Percentiles rank a stretch among this genome's conserved stretches.
phyloP scores from a whole-genome alignment of 2,888 invertebrate genomes.

The Plebejus anna region DNA sequence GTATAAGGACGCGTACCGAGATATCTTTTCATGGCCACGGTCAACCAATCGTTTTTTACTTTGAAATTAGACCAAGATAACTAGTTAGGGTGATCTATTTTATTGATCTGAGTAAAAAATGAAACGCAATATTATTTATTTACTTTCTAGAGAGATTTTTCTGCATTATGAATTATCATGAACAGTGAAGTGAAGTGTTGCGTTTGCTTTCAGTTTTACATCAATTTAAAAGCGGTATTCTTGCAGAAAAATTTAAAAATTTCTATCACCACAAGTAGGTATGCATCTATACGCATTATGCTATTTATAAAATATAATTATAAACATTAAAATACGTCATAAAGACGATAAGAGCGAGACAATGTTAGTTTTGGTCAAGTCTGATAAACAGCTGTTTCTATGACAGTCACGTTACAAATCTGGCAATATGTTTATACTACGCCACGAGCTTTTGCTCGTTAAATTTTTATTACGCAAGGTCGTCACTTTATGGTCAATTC shows the following conservation, averaged over 20 bases:
- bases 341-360: constrained; percentile 15
- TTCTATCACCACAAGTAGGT: background rate
- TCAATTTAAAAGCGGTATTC: background rate
- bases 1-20: constrained; percentile 36
- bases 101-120: background rate
- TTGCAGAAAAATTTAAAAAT: background rate
- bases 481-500: constrained; percentile 80
- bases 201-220: background rate
- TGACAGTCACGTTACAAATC: constrained; percentile 73
- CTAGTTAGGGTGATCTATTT: too few relatives aligned
- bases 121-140: background rate
- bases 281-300: too few relatives aligned
- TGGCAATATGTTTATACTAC: constrained; percentile 65
- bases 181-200: background rate
- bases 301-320: background rate
- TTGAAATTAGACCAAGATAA: too few relatives aligned
- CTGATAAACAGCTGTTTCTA: constrained; percentile 74
- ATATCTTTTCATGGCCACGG: constrained; percentile 36
- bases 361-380: constrained; percentile 21
- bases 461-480: constrained; percentile 81
- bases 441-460: constrained; percentile 69
- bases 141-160: background rate
- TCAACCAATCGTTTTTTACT: background rate
- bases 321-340: background rate
- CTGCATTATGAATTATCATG: too few relatives aligned